Evolutionary conservation across 2,797 vertebrate genomes (phyloP).

Genomic region (Leptatherina wallacei): DNA sequence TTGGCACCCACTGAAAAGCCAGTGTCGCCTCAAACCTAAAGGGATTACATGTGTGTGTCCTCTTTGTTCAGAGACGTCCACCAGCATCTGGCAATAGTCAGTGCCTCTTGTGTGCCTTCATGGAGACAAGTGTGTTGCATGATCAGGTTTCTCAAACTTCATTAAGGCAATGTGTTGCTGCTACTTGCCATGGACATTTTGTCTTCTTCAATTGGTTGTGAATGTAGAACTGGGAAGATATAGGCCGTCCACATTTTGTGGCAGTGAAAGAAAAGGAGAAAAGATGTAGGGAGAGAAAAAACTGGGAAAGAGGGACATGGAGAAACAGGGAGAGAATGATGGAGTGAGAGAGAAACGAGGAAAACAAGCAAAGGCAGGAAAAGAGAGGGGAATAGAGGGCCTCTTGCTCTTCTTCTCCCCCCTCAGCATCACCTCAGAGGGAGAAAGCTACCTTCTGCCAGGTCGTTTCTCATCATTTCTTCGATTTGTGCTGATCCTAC

Average conservation of each 20-base stretch:
- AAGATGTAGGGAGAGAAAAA: slow-evolving; percentile 25
- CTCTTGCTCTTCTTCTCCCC: slow-evolving; percentile 37
- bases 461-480: slow-evolving; percentile 78
- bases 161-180: slow-evolving; percentile 73
- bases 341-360: slow-evolving; percentile 47
- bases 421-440: slow-evolving; percentile 59
- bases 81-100: slow-evolving; percentile 80
- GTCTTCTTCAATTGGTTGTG: background rate
- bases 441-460: slow-evolving; percentile 70
- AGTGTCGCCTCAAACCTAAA: slow-evolving; percentile 69
- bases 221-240: slow-evolving; percentile 35
- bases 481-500: slow-evolving; percentile 71
- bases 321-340: slow-evolving; percentile 42
- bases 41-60: slow-evolving; percentile 77
- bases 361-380: slow-evolving; percentile 47
- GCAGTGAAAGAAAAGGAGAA: slow-evolving; percentile 35
- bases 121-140: slow-evolving; percentile 75
- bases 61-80: slow-evolving; percentile 75
- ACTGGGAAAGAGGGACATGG: slow-evolving; percentile 6
- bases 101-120: slow-evolving; percentile 53
- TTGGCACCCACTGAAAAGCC: slow-evolving; percentile 72
- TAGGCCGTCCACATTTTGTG: slow-evolving; percentile 42
- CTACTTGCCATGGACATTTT: slow-evolving; percentile 57
- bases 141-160: slow-evolving; percentile 75
- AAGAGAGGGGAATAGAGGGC: slow-evolving; percentile 39